A percentile compares a stretch with the other conserved stretches of the same genome.
Conservation (phyloP, 2,113 vertebrate species). For the Motacilla tschutschensis region DNA sequence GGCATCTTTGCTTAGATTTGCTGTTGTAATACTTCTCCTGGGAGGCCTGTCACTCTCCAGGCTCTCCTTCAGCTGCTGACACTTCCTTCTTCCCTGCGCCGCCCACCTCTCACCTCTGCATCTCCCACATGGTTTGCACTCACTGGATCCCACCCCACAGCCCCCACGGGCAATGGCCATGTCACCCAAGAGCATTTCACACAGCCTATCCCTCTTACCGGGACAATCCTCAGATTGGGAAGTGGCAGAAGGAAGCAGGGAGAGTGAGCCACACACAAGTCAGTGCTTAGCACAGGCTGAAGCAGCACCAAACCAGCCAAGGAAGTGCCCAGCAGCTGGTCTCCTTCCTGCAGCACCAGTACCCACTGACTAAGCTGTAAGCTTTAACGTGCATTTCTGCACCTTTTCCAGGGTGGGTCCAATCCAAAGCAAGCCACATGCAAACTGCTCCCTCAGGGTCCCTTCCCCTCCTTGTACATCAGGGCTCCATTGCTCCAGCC, state of each 20-base stretch:
- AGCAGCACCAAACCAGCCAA: neutral
- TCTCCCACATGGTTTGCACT: neutral
- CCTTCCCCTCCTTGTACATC: neutral
- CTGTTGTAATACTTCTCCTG: neutral
- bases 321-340: neutral
- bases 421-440: neutral
- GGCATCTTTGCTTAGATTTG: neutral
- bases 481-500: fast-evolving
- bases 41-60: neutral
- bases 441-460: neutral
- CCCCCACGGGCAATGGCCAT: fast-evolving
- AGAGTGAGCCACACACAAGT: fast-evolving
- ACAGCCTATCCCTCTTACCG: neutral
- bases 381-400: neutral
- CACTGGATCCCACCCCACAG: neutral
- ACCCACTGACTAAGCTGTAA: neutral
- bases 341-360: neutral
- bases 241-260: neutral
- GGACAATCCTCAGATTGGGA: neutral
- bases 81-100: neutral
- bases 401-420: neutral
- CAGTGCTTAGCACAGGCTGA: neutral
- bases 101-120: neutral
- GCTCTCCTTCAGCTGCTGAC: neutral
- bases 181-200: neutral